Conservation (phyloP, 2,888 invertebrate genomes). For the Eudasyphora cyanicolor region DNA sequence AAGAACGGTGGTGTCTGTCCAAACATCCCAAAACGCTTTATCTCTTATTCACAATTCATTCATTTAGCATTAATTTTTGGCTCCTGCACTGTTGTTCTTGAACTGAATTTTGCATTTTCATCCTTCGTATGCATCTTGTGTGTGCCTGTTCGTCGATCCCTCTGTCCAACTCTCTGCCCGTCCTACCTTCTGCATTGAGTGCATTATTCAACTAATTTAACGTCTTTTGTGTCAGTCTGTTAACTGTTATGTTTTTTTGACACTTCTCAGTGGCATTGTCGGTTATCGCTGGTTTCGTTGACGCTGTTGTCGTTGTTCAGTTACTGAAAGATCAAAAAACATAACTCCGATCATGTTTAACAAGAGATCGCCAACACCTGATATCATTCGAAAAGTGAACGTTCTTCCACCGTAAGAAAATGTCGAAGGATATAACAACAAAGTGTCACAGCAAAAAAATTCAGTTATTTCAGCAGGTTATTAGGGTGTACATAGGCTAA, state of each 20-base stretch:
- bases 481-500: too few species aligned
- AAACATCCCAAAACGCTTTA: background rate
- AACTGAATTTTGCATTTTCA: slow-evolving; percentile 40
- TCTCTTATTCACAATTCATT: slow-evolving; percentile 60
- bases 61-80: slow-evolving; percentile 58
- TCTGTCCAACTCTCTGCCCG: background rate
- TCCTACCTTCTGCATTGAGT: slow-evolving; percentile 18
- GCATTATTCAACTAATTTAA: slow-evolving; percentile 62
- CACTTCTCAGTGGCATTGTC: slow-evolving; percentile 46
- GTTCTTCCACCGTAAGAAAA: slow-evolving; percentile 1
- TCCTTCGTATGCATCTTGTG: slow-evolving; percentile 24
- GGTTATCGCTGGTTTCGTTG: slow-evolving; percentile 14
- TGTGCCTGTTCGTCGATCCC: background rate
- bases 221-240: slow-evolving; percentile 62
- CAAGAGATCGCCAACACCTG: slow-evolving; percentile 63
- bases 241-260: slow-evolving; percentile 63
- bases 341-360: slow-evolving; percentile 57
- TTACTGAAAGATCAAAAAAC: slow-evolving; percentile 39
- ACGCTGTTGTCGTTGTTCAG: slow-evolving; percentile 12
- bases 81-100: slow-evolving; percentile 5
- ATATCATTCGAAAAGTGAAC: slow-evolving; percentile 35
- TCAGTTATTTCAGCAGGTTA: too few species aligned
- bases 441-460: background rate
- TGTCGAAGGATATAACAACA: too few species aligned
- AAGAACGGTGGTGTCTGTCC: too few species aligned